A percentile compares a stretch with the other conserved stretches of the same genome.
These are phyloP conservation scores for Drosophila seguyi DNA, from an alignment of 1,140 invertebrate species.

Conservation along the genomic window DNA sequence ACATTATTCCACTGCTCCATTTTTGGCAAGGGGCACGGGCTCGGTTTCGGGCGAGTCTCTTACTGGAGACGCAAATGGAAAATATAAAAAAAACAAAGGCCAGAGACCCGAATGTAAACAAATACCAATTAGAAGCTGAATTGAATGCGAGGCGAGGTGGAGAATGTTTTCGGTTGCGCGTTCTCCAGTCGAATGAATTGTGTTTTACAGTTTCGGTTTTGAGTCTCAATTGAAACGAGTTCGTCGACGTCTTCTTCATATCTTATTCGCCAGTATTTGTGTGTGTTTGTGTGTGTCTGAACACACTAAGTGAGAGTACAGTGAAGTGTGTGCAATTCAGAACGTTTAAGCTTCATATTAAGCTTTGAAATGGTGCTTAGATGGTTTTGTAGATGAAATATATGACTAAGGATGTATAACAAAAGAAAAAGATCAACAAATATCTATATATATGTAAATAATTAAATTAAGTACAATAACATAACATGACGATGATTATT, in stretches of 20 bases:
- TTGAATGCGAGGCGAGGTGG: conserved; percentile 32
- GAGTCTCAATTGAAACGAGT: conserved; percentile 78
- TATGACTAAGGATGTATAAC: too few relatives aligned
- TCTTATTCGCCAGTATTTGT: conserved; percentile 46
- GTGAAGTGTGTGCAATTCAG: not conserved
- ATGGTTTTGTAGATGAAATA: not conserved
- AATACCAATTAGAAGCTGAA: conserved; percentile 57
- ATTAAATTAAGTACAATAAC: too few relatives aligned
- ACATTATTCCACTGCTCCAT: conserved; percentile 85
- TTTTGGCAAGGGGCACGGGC: conserved; percentile 41
- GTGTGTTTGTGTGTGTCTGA: conserved; percentile 2
- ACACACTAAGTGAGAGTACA: conserved; percentile 8
- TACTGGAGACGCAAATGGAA: conserved; percentile 49
- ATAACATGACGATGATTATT: too few relatives aligned
- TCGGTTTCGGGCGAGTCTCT: conserved; percentile 17
- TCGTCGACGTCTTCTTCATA: conserved; percentile 72
- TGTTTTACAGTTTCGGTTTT: conserved; percentile 52
- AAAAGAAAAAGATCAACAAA: too few relatives aligned
- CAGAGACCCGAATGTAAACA: conserved; percentile 24
- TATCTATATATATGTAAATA: too few relatives aligned
- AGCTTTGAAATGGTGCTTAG: too few relatives aligned
- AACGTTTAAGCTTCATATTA: not conserved
- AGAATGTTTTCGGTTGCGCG: conserved; percentile 57
- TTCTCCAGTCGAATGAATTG: conserved; percentile 70
- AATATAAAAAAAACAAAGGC: conserved; percentile 14